Base-by-base conservation (phyloP, 2,113 vertebrate genomes). In the Hiodon tergisus region DNA sequence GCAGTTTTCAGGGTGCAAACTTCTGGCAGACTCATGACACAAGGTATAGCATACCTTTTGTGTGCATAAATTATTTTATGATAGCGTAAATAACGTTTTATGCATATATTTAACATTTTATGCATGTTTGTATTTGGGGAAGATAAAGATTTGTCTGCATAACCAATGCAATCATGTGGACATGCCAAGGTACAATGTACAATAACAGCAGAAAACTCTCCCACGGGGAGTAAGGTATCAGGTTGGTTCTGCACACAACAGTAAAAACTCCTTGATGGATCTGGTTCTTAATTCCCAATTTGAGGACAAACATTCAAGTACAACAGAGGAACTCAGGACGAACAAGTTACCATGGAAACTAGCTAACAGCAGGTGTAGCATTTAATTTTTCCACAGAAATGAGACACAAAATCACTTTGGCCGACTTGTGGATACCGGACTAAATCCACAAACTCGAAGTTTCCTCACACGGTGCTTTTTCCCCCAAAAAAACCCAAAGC, bases 271-370 rank as follows among this genome's bases (percentile, higher is more conserved):
- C 31, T 31, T 31, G 31, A 31, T 31, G 31, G 31, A 31, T 31
- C 31, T 31, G 31, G 31, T 31, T 31, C 31, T 31, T 31, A 31
- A 71, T 76, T 76, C 78, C 72, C 71, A 76, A 69, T 72, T 76
- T 70, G 76, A 67, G 71, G 78, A 73, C 71, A 65, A 80, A 65
- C 67, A 67, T 65, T 75, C 78, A 67, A 69, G 54, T 51, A 69
- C 62, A 69, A 67, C 69, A 61, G 72, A 74, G 62, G 74, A 77
- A 62, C 75, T 73, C 69, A 75, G 70, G 77, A 78, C 78, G 58
- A 70, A 72, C 54, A 63, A 72, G 80, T 84, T 84, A 76, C 83
- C 79, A 79, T 79, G 83, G 83, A 76, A 84, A 84, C 80, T 54
- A 61, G 71, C 77, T 82, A 80, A 77, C 76, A 68, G 73, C 68